Evolutionary conservation across 2,113 vertebrate genomes (phyloP), one percentile per base, ranked within the genome.

Genomic region (Coryphaenoides rupestris): DNA sequence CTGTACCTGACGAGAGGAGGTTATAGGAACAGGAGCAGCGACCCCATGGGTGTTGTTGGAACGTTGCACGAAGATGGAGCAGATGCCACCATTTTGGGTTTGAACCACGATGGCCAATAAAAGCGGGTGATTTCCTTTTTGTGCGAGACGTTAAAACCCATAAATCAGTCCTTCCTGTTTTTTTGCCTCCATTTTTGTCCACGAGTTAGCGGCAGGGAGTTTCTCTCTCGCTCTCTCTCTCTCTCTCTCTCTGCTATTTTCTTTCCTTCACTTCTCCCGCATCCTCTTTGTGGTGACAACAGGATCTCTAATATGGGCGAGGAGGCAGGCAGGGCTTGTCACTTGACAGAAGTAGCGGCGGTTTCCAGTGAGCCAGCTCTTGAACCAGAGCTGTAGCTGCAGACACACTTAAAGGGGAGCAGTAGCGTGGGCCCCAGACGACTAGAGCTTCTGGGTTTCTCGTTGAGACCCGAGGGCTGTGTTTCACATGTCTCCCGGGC

Each of bases 391-490:
- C 15, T n/a, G n/a, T n/a, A 50, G 47, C 47, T 13, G 40, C 40
- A 12, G 40, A 12, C 17, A n/a, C 47, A 17, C 15, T 50, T n/a
- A n/a, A n/a, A n/a, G n/a, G n/a, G n/a, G 47, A 4, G 56, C 76
- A n/a, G n/a, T n/a, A n/a, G 72, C 63, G 66, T 45, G 70, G 78
- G 33, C 50, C 69, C 65, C 55, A 62, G 52, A 59, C 19, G n/a
- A n/a, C n/a, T n/a, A n/a, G n/a, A 55, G 55, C 63, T 16, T 58
- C 16, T 63, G 65, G 63, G 55, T 63, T 72, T 71, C 66, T 72
- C 70, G 26, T 68, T 64, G 46, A 62, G 69, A 75, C 60, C 6
- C 0, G 9, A 7, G 2, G 4, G 0, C 63, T 69, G 70, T 69
- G 74, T n/a, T 40, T 40, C 33, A 54, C 53, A n/a, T 73, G 7